These are phyloP conservation scores for Typhlomys cinereus DNA, from an alignment of 2,113 vertebrate species.

Conservation along the genomic window DNA sequence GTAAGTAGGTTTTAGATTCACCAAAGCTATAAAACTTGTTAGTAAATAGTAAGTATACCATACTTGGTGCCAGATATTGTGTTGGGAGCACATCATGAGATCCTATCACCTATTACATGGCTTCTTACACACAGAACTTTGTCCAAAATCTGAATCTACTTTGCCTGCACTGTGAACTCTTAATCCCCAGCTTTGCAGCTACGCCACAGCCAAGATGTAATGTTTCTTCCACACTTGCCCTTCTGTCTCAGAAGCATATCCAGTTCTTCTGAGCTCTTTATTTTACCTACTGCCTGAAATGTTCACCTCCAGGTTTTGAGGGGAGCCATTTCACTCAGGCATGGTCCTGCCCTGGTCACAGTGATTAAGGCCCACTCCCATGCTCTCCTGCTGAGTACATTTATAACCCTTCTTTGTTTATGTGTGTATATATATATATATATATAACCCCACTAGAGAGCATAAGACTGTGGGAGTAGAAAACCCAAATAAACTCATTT, in stretches of 20 bases:
- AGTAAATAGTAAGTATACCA: too few species aligned
- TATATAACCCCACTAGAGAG: background rate
- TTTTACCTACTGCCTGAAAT: background rate
- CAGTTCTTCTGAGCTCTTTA: too few species aligned
- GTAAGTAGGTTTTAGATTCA: too few species aligned
- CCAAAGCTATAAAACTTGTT: too few species aligned
- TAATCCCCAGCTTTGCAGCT: background rate
- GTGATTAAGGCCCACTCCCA: background rate
- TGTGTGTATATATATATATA: background rate
- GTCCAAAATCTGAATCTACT: background rate
- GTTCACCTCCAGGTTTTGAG: background rate
- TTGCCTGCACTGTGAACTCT: background rate
- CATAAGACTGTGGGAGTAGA: background rate
- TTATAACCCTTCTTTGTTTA: background rate
- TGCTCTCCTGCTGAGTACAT: background rate
- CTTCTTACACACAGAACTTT: background rate
- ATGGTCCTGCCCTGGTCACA: background rate
- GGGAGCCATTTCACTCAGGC: too few species aligned
- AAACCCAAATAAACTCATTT: background rate
- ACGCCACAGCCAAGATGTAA: fast-evolving
- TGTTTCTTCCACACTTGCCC: background rate
- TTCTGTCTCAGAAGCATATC: too few species aligned
- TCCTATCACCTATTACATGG: background rate
- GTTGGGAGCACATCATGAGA: background rate
- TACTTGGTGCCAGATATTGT: background rate